Percentiles rank a stretch among this genome's conserved stretches.
These are phyloP conservation scores for Pangasius djambal DNA, from an alignment of 2,797 vertebrate species.

Conservation along the genomic window DNA sequence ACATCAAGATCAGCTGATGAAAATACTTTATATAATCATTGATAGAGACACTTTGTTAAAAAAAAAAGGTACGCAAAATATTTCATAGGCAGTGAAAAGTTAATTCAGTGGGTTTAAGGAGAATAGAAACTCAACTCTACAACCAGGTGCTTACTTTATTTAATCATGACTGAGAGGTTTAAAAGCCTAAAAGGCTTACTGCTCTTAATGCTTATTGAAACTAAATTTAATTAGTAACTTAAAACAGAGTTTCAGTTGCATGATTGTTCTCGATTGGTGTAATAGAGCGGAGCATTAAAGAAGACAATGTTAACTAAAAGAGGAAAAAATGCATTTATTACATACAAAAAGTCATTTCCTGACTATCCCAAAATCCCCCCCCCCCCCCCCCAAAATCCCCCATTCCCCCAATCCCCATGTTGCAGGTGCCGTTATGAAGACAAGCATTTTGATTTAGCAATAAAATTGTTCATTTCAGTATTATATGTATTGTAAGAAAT, in stretches of 20 bases:
- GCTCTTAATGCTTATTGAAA: conserved; percentile 3
- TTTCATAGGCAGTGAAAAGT: conserved; percentile 43
- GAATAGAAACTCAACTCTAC: conserved; percentile 11
- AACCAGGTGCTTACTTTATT: conserved; percentile 35
- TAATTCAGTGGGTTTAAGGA: conserved; percentile 15
- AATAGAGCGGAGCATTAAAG: not conserved
- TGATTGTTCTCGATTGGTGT: not conserved
- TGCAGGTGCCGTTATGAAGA: not conserved
- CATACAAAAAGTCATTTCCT: not conserved
- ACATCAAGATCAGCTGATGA: conserved; percentile 36
- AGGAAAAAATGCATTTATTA: not conserved
- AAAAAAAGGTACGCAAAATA: conserved; percentile 14
- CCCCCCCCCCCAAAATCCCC: not conserved
- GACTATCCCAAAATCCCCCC: not conserved
- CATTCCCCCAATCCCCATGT: not conserved
- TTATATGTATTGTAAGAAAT: not conserved
- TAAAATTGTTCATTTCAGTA: not conserved
- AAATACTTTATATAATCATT: conserved; percentile 38
- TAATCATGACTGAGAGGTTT: not conserved
- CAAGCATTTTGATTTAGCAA: not conserved
- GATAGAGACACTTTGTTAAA: conserved; percentile 32
- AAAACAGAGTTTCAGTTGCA: not conserved
- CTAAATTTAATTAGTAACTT: not conserved
- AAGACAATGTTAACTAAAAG: not conserved
- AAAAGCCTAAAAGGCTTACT: conserved; percentile 12